Base-by-base conservation (phyloP, 2,888 invertebrate species). In the Metacarcinus magister region DNA sequence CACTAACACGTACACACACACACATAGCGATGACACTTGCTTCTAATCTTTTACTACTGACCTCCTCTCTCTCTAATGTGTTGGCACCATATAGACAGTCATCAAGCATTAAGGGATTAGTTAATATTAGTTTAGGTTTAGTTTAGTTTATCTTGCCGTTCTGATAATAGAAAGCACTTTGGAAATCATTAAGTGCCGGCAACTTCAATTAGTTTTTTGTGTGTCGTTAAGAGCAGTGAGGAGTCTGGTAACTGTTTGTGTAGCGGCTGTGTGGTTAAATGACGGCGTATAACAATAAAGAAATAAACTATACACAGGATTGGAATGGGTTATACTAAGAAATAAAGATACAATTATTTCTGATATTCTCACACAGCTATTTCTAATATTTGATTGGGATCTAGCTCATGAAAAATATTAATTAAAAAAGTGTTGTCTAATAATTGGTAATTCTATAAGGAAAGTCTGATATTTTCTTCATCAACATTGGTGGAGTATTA, bases 1-100 rank as follows among this genome's bases (percentile, higher is more conserved):
- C 90, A 90, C 90, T 43, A 39, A 90, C 90, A 90, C 90, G 43
- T 44, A 90, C 90, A 90, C 90, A 90, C 90, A 90, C 90, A 90
- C 90, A 90, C 90, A 44, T 44, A 60, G 60, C 60, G 60, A 60
- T 60, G 60, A 60, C 60, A 60, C 19, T 19, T 19, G 0, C 19
- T 2, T 16, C 19, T 19, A 60, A 60, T 60, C 60, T 60, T 60
- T 60, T 23, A 60, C 60, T 16, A 19, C 60, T 19, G 7, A 16
- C 23, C 23, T 2, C 16, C 19, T 75, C 75, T 75, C 75, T 0
- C 75, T 75, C 5, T 75, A 8, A 60, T 2, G 60, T 19, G 13
- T 87, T 13, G 39, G 19, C 60, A 19, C 60, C 8, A 60, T 16
- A 60, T 8, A 19, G 8, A 60, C 0, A 19, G n/a, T n/a, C n/a